phyloP scores from a whole-genome alignment of 1,140 invertebrate genomes.

The Drosophila baimaii region DNA sequence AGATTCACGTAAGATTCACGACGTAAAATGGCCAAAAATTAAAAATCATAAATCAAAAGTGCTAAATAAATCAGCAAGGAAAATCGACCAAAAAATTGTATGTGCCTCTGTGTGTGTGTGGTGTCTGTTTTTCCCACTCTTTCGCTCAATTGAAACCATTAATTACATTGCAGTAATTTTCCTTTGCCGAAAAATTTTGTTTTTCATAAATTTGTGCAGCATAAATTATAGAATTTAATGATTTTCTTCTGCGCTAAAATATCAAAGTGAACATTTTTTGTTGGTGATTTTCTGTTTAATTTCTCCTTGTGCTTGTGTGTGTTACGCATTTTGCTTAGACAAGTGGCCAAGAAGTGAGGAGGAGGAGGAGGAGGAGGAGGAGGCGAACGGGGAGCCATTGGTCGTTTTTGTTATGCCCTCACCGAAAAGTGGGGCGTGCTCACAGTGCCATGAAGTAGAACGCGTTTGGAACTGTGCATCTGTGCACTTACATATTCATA shows the following conservation, averaged over 20 bases:
- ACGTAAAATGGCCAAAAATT: conserved; percentile 55
- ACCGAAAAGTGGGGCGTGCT: conserved; percentile 51
- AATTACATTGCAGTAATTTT: conserved; percentile 40
- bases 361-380: neutral
- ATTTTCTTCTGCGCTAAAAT: conserved; percentile 23
- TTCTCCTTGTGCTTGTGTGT: conserved; percentile 29
- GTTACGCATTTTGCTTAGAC: conserved; percentile 43
- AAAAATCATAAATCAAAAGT: conserved; percentile 75
- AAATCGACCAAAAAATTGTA: conserved; percentile 53
- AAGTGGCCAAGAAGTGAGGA: conserved; percentile 37
- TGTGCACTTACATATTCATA: conserved; percentile 38
- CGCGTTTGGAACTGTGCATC: conserved; percentile 45
- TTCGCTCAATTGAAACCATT: conserved; percentile 27
- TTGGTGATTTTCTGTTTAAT: conserved; percentile 34
- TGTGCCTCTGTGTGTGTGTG: conserved; percentile 3
- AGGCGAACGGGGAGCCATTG: conserved; percentile 19
- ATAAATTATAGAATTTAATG: conserved; percentile 25
- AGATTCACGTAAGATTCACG: conserved; percentile 23
- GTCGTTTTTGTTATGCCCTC: conserved; percentile 52
- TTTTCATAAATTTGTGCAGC: conserved; percentile 24
- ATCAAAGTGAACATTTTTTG: conserved; percentile 24
- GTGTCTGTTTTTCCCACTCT: conserved; percentile 18
- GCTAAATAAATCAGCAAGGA: conserved; percentile 66
- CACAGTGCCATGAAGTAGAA: conserved; percentile 52
- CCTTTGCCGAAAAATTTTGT: conserved; percentile 4